Conservation (phyloP, 2,888 invertebrate genomes). For the Neoascia interrupta region DNA sequence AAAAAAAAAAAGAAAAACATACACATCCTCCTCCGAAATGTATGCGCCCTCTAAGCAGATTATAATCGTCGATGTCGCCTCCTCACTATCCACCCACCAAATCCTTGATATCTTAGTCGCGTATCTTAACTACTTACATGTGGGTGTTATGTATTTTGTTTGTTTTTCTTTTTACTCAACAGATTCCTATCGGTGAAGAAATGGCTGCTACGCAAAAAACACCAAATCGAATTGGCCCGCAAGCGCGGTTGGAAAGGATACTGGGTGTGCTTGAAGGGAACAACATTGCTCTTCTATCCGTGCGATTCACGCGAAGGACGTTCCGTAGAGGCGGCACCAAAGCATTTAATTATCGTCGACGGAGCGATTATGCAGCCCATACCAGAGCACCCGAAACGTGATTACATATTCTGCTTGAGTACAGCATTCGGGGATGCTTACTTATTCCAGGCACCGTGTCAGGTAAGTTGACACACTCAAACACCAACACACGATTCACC, state of each 20-base stretch:
- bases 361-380: constrained; percentile 99
- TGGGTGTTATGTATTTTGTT: constrained; percentile 26
- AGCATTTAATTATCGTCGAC: constrained; percentile 97
- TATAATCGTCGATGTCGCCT: constrained; percentile 17
- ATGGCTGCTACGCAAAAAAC: constrained; percentile 97
- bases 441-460: constrained; percentile 94
- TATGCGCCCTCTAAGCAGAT: constrained; percentile 25
- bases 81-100: background rate
- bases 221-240: constrained; percentile 96
- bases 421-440: constrained; percentile 99
- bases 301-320: constrained; percentile 95
- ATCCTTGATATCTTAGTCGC: constrained; percentile 17
- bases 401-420: constrained; percentile 98
- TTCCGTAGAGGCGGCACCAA: constrained; percentile 94
- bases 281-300: constrained; percentile 96
- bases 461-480: constrained; percentile 82
- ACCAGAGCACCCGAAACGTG: constrained; percentile 98
- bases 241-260: constrained; percentile 99
- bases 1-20: too few species aligned
- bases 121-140: constrained; percentile 33
- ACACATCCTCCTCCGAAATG: constrained; percentile 26
- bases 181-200: constrained; percentile 99
- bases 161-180: constrained; percentile 74
- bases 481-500: too few species aligned
- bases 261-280: constrained; percentile 99